Evolutionary conservation across 2,113 vertebrate species (phyloP).

Genomic region (Oophaga pumilio): DNA sequence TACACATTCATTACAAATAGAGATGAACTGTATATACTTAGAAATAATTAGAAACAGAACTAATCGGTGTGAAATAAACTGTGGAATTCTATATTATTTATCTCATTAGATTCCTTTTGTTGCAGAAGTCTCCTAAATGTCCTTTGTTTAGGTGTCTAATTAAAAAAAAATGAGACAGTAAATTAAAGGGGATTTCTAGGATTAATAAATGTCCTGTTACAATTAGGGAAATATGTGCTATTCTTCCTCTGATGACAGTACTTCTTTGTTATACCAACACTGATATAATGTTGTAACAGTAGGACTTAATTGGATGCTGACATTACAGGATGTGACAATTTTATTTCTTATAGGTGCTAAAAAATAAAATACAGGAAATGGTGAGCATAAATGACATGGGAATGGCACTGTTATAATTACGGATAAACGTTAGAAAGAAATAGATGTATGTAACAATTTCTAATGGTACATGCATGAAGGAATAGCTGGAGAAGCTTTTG

Average conservation of each 20-base stretch:
- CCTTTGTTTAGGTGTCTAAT: not conserved
- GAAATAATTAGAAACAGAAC: conserved; percentile 6
- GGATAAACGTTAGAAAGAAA: too few relatives aligned
- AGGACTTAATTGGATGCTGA: too few relatives aligned
- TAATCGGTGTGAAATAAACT: not conserved
- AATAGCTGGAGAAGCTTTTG: too few relatives aligned
- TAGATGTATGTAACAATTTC: too few relatives aligned
- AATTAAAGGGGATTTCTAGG: not conserved
- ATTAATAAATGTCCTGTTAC: not conserved
- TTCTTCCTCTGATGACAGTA: not conserved
- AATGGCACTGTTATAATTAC: too few relatives aligned
- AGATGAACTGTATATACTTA: not conserved
- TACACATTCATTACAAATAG: conserved; percentile 13
- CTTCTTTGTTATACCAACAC: too few relatives aligned
- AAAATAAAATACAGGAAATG: not conserved
- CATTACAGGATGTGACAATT: not conserved
- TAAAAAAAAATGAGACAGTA: not conserved
- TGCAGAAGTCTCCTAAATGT: not conserved
- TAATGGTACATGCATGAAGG: too few relatives aligned
- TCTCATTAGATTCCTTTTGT: not conserved
- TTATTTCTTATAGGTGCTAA: not conserved
- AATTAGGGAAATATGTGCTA: too few relatives aligned
- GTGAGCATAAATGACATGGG: too few relatives aligned
- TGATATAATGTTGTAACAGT: too few relatives aligned
- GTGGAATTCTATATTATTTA: not conserved